These are phyloP conservation scores for Malurus melanocephalus DNA, from an alignment of 2,113 vertebrate species.

Conservation along the genomic window DNA sequence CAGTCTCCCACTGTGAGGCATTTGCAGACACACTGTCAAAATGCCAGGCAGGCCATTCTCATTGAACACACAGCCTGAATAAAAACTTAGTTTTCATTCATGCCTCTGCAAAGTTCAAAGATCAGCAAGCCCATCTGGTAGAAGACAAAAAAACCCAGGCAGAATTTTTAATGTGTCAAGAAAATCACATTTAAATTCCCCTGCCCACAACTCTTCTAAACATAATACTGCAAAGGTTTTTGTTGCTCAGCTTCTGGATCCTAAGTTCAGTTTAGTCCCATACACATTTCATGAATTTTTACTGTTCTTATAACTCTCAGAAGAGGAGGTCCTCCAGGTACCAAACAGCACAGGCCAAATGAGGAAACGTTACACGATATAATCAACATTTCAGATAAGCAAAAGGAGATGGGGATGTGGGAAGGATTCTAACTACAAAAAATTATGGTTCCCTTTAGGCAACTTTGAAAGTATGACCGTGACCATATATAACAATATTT, in stretches of 20 bases:
- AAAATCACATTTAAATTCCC: neutral
- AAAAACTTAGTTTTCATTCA: neutral
- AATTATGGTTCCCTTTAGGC: neutral
- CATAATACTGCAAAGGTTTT: neutral
- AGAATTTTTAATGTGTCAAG: neutral
- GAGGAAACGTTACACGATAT: neutral
- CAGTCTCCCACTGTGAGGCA: neutral
- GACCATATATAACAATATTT: neutral
- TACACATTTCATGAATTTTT: neutral
- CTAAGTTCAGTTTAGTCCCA: neutral
- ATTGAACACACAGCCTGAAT: neutral
- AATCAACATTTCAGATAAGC: neutral
- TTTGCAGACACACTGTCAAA: neutral
- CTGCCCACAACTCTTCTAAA: neutral
- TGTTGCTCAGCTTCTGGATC: neutral
- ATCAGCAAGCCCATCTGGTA: neutral
- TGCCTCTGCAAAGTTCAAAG: neutral
- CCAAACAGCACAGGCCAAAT: neutral
- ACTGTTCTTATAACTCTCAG: neutral
- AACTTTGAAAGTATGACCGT: neutral
- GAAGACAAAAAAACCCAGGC: neutral
- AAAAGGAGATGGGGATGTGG: neutral
- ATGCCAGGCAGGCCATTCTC: neutral
- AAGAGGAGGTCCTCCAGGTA: neutral
- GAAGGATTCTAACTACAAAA: neutral